A percentile compares a stretch with the other conserved stretches of the same genome.
Conservation (phyloP, 2,888 invertebrate species). For the Hypolimnas misippus region DNA sequence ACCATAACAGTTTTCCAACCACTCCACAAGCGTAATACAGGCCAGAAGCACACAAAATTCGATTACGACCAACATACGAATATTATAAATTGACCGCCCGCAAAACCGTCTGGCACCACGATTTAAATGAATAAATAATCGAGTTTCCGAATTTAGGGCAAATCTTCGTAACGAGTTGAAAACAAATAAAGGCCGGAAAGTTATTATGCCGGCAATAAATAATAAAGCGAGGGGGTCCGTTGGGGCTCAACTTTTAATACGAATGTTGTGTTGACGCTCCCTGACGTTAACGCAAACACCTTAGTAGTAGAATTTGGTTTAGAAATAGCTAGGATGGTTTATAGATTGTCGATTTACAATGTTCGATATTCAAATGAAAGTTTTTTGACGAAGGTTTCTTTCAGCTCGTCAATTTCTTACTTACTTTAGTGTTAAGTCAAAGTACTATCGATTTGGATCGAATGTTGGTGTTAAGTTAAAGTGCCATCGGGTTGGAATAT, state of each 20-base stretch:
- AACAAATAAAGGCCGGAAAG: slow-evolving; percentile 75
- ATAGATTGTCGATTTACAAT: too few relatives aligned
- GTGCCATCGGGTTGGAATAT: too few relatives aligned
- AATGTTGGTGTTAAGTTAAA: too few relatives aligned
- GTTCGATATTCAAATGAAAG: too few relatives aligned
- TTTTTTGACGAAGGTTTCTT: too few relatives aligned
- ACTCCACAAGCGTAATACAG: neutral
- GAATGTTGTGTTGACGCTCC: slow-evolving; percentile 35
- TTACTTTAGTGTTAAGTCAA: too few relatives aligned
- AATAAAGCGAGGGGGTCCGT: slow-evolving; percentile 70
- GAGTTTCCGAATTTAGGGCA: slow-evolving; percentile 72
- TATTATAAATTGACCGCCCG: slow-evolving; percentile 35
- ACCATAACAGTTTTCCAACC: neutral
- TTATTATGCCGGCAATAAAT: slow-evolving; percentile 79
- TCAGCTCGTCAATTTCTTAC: too few relatives aligned
- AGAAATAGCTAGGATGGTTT: too few relatives aligned
- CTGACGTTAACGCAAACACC: slow-evolving; percentile 27
- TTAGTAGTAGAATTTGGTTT: slow-evolving; percentile 19
- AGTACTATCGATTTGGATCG: too few relatives aligned
- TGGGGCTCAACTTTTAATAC: slow-evolving; percentile 66
- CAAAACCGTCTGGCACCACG: slow-evolving; percentile 37
- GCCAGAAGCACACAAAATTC: slow-evolving; percentile 24
- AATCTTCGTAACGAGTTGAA: slow-evolving; percentile 81
- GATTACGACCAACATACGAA: slow-evolving; percentile 29
- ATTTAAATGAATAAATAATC: slow-evolving; percentile 77